A percentile compares a stretch with the other conserved stretches of the same genome.
Evolutionary conservation across 2,113 vertebrate genomes (phyloP).

Genomic region (Xiphophorus maculatus): DNA sequence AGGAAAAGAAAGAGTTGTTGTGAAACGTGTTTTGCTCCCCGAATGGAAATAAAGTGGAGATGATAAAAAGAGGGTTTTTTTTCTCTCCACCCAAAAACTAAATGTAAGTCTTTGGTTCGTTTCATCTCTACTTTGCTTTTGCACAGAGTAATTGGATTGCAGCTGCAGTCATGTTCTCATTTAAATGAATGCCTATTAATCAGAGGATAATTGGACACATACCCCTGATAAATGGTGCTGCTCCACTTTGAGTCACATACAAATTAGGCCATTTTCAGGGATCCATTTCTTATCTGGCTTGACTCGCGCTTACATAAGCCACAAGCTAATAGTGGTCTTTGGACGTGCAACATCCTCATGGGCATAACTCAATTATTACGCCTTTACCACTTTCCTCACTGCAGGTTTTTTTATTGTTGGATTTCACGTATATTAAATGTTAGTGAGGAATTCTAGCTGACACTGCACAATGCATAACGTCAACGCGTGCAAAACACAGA

Average conservation of each 20-base stretch:
- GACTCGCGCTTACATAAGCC: constrained; percentile 62
- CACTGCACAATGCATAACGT: not conserved
- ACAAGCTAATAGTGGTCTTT: constrained; percentile 39
- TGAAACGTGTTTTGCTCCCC: constrained; percentile 12
- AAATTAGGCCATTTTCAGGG: constrained; percentile 73
- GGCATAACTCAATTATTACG: constrained; percentile 20
- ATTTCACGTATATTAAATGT: not conserved
- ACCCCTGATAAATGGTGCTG: constrained; percentile 72
- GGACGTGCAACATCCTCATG: constrained; percentile 14
- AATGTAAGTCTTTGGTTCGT: constrained; percentile 63
- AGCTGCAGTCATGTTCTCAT: constrained; percentile 60
- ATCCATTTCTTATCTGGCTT: constrained; percentile 72
- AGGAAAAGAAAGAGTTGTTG: constrained; percentile 1
- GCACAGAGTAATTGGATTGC: constrained; percentile 75
- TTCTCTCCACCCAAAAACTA: constrained; percentile 20
- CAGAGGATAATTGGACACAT: constrained; percentile 78
- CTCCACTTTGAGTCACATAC: constrained; percentile 73
- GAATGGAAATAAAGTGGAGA: constrained; percentile 17
- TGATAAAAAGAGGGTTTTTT: constrained; percentile 8
- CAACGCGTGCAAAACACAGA: not conserved
- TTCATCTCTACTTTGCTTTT: constrained; percentile 57
- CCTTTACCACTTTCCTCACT: constrained; percentile 10
- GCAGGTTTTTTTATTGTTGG: constrained; percentile 5
- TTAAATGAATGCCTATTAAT: constrained; percentile 77
- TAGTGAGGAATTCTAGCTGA: not conserved